These are phyloP conservation scores for Polyergus mexicanus DNA, from an alignment of 1,140 invertebrate species.

Conservation along the genomic window DNA sequence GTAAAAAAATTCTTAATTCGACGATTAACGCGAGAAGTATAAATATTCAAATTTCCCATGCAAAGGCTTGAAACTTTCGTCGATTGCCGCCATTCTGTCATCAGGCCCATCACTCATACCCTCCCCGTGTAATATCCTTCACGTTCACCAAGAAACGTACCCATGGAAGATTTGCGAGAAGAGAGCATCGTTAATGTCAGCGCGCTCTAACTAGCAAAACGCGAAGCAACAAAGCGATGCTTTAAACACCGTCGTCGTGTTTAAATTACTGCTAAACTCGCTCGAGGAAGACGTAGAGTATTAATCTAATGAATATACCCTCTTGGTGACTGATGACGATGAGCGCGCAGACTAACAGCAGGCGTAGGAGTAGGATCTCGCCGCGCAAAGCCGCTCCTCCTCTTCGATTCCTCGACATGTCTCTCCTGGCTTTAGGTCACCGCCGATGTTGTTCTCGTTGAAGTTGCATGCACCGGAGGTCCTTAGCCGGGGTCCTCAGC, in stretches of 20 bases:
- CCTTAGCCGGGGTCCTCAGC: not conserved
- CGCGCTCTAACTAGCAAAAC: constrained; percentile 36
- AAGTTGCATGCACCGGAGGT: not conserved
- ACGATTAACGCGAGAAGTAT: not conserved
- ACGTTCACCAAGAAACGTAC: constrained; percentile 18
- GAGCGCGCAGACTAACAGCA: constrained; percentile 37
- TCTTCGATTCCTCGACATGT: constrained; percentile 20
- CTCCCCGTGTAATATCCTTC: constrained; percentile 27
- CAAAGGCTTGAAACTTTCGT: not conserved
- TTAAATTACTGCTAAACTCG: not conserved
- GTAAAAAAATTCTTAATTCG: not conserved
- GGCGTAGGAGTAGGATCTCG: constrained; percentile 28
- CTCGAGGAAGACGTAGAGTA: not conserved
- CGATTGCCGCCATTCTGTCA: not conserved
- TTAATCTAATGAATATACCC: constrained; percentile 2
- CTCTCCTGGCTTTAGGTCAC: constrained; percentile 1
- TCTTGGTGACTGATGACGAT: constrained; percentile 23
- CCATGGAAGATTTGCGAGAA: constrained; percentile 59
- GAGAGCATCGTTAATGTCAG: not conserved
- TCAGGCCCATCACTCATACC: constrained; percentile 7
- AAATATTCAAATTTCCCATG: not conserved
- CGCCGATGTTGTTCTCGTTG: constrained; percentile 1
- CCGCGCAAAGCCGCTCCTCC: constrained; percentile 1
- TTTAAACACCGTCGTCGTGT: not conserved
- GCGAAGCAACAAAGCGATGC: not conserved